Evolutionary conservation across 2,113 vertebrate genomes (phyloP), one percentile per base, ranked within the genome.

Genomic region (Strix uralensis): DNA sequence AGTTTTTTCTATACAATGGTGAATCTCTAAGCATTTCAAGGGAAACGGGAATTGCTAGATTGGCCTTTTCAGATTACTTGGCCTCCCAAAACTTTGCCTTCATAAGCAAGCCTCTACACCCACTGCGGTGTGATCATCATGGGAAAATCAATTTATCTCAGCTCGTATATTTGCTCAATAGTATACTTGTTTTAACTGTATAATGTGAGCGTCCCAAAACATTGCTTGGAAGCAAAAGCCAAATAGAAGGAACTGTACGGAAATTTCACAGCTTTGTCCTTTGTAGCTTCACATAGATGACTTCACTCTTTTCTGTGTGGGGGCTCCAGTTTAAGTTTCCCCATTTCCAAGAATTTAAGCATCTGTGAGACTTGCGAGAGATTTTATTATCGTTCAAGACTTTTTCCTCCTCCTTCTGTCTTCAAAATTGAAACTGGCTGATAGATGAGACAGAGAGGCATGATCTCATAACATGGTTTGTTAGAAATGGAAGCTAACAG

Each of bases 351-450:
- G 81, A 90, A 75, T 44, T 67, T 79, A 58, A 79, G 29, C 71
- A 66, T 94, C 75, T 94, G 79, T 86, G 80, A 95, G 71, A 80
- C 71, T 88, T 61, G 36, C 19, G 34, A 94, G 88, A 88, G 71
- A 72, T 88, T 96, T 97, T 94, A 94, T 93, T 94, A 66, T 70
- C 30, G 81, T 95, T 92, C 0, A 1, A 90, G 86, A 86, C 18
- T 93, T 92, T 88, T 94, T 66, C 57, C 46, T 93, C 80, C 85
- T 97, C 94, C 80, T 92, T 32, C 79, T 96, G 94, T 92, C 88
- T 92, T 94, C 80, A 92, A 29, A 96, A 95, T 84, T 91, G 86
- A 74, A 96, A 94, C 80, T 58, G 92, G 82, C 74, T 97, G 93
- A 92, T 96, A 92, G 82, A 96, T 81, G 91, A 95, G 91, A 67